Conservation (phyloP, 2,113 vertebrate genomes). For the Sciurus niger region DNA sequence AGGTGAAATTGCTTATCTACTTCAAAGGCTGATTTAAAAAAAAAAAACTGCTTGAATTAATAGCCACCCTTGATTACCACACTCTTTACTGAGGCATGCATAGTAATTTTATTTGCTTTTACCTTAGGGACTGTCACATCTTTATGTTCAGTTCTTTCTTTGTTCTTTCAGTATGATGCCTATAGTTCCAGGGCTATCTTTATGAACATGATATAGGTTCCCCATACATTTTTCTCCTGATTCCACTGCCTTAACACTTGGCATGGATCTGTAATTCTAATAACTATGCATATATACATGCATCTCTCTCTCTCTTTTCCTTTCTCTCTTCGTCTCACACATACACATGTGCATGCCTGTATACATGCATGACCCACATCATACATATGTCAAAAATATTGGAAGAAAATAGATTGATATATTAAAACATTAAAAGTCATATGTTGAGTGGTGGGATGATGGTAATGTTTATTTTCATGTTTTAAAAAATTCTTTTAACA, state of each 20-base stretch:
- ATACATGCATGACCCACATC: not conserved
- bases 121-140: not conserved
- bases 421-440: not conserved
- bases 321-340: no score
- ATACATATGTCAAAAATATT: not conserved
- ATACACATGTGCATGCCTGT: not conserved
- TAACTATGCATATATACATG: not conserved
- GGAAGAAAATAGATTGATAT: constrained; percentile 16
- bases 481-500: not conserved
- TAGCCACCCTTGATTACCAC: not conserved
- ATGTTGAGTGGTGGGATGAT: not conserved
- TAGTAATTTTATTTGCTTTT: not conserved
- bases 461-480: constrained; percentile 10
- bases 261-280: not conserved
- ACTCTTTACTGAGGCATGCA: not conserved
- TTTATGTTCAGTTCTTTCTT: not conserved
- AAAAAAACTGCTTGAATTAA: not conserved
- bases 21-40: not conserved
- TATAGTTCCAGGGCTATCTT: not conserved
- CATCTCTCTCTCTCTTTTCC: no score
- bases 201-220: not conserved
- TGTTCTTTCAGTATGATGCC: not conserved
- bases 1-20: not conserved
- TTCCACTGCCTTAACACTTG: not conserved
- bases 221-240: not conserved